Conservation (phyloP, 2,888 invertebrate genomes). For the Exephanes ischioxanthus region DNA sequence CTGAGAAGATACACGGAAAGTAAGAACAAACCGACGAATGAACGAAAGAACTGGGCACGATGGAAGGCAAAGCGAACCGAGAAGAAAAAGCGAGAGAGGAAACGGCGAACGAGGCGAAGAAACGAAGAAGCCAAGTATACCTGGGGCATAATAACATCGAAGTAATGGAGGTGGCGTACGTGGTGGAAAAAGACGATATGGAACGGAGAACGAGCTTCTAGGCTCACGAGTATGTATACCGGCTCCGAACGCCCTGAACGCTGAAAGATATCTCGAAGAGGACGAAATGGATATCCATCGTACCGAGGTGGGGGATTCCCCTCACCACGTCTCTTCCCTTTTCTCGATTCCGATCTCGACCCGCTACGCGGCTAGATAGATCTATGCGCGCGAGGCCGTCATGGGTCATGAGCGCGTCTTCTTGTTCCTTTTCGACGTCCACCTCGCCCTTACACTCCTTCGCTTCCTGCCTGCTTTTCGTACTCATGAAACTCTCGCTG, state of each 20-base stretch:
- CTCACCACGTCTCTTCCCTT: constrained; percentile 39
- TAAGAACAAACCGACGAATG: constrained; percentile 17
- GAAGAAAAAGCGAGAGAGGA: constrained; percentile 27
- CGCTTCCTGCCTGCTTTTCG: constrained; percentile 55
- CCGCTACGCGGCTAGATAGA: constrained; percentile 48
- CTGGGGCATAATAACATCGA: constrained; percentile 79
- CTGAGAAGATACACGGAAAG: constrained; percentile 71
- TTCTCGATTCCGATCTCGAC: constrained; percentile 45
- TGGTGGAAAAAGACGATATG: constrained; percentile 69
- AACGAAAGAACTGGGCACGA: constrained; percentile 45
- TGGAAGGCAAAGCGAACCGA: constrained; percentile 24
- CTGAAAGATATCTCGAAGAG: constrained; percentile 38
- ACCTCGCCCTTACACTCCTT: constrained; percentile 42
- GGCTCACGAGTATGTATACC: constrained; percentile 34
- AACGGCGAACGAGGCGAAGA: constrained; percentile 1
- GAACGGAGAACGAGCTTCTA: constrained; percentile 64
- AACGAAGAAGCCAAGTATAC: constrained; percentile 16
- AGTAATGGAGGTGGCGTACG: constrained; percentile 80
- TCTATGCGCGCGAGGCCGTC: constrained; percentile 72
- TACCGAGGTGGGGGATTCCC: constrained; percentile 19
- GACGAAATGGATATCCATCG: constrained; percentile 58
- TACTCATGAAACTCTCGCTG: constrained; percentile 47
- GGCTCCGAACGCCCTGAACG: constrained; percentile 26
- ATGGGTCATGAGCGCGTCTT: constrained; percentile 72
- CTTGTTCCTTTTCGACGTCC: constrained; percentile 61